These are phyloP conservation scores for Eumacrocentrus americanus DNA, from an alignment of 2,888 invertebrate genomes.

Conservation along the genomic window DNA sequence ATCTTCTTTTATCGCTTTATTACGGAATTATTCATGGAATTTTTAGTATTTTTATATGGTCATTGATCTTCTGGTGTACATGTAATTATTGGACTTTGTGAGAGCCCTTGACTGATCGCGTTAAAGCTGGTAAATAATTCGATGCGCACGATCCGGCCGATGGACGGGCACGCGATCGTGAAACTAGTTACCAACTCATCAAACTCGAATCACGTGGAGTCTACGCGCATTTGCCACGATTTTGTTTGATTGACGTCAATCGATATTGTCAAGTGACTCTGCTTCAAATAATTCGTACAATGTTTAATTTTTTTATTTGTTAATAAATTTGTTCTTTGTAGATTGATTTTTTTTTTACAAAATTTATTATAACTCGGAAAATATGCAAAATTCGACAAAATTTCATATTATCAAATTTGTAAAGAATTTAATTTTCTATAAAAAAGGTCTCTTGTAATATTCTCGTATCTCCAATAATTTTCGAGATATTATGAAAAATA, in stretches of 20 bases:
- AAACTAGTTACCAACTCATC: constrained; percentile 44
- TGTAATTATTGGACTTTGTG: not conserved
- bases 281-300: too few relatives aligned
- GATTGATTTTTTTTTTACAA: not conserved
- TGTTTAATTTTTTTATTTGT: too few relatives aligned
- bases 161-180: constrained; percentile 48
- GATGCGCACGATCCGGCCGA: constrained; percentile 27
- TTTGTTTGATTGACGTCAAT: not conserved
- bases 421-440: not conserved
- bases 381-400: not conserved
- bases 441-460: not conserved
- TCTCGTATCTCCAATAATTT: not conserved
- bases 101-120: not conserved
- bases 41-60: not conserved
- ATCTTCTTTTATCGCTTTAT: too few relatives aligned
- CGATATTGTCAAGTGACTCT: too few relatives aligned
- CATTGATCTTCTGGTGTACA: not conserved
- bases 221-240: not conserved
- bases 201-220: constrained; percentile 31
- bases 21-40: not conserved
- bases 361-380: not conserved
- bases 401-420: not conserved
- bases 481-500: not conserved
- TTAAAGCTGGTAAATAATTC: constrained; percentile 17
- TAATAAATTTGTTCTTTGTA: not conserved